These are phyloP conservation scores for Morelia viridis DNA, from an alignment of 2,797 vertebrate genomes.

Conservation along the genomic window DNA sequence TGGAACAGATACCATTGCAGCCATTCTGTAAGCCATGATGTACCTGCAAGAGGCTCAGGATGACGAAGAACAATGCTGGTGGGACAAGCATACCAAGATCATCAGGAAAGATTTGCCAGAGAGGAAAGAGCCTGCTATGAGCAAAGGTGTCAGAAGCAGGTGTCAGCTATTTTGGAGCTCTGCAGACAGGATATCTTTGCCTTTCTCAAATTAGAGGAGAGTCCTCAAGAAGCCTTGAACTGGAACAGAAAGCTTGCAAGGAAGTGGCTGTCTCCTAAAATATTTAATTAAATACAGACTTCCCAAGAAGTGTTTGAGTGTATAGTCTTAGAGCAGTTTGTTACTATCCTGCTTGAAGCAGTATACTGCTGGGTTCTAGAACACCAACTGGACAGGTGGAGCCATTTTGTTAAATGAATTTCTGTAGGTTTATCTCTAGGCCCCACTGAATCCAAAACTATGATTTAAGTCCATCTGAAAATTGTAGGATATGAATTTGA, in stretches of 20 bases:
- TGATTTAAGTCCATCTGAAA: background rate
- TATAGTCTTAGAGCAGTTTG: background rate
- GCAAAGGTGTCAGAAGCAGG: background rate
- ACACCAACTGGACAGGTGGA: background rate
- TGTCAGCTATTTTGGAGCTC: background rate
- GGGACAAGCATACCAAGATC: background rate
- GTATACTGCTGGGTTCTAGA: background rate
- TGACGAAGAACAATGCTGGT: background rate
- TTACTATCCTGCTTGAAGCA: background rate
- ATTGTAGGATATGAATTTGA: background rate
- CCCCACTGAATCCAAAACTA: background rate
- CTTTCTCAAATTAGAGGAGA: background rate
- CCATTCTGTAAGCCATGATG: background rate
- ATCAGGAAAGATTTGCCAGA: background rate
- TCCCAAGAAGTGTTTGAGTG: background rate
- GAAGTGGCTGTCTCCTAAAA: background rate
- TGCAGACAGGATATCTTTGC: background rate
- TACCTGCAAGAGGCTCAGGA: background rate
- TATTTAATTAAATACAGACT: background rate
- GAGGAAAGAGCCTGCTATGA: background rate
- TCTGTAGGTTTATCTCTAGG: background rate
- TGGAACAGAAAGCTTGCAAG: background rate
- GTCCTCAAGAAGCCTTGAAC: background rate
- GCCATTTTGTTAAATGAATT: background rate
- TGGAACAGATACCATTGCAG: background rate